These are phyloP conservation scores for Tyto alba DNA, from an alignment of 2,113 vertebrate species.

Conservation along the genomic window DNA sequence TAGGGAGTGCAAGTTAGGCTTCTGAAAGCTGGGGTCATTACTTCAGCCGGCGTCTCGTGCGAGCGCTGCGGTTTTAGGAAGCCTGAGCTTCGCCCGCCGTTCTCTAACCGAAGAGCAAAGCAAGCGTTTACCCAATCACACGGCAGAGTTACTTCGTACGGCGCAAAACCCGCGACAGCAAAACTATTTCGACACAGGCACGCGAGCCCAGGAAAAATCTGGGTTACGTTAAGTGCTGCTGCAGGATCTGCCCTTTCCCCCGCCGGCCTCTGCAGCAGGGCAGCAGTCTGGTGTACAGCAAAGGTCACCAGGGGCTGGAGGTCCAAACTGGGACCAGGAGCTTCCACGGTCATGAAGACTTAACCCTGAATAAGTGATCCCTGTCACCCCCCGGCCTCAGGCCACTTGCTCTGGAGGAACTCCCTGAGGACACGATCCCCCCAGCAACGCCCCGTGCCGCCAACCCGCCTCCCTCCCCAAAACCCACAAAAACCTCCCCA, in stretches of 20 bases:
- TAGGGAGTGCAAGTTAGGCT: background rate
- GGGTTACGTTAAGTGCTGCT: background rate
- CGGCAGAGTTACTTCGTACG: background rate
- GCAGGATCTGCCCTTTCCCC: background rate
- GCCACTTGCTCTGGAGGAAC: background rate
- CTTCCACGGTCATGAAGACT: background rate
- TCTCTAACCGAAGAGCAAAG: background rate
- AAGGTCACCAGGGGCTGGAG: background rate
- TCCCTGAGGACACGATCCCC: too few relatives aligned
- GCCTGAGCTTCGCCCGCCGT: background rate
- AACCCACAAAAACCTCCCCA: rapidly evolving
- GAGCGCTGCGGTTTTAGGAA: background rate
- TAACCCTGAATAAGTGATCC: background rate
- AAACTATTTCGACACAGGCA: background rate
- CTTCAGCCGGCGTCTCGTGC: background rate
- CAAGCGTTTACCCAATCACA: background rate
- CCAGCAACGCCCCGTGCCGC: background rate
- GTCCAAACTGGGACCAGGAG: background rate
- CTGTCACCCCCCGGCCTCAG: background rate
- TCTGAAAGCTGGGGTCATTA: background rate
- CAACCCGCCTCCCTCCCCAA: background rate
- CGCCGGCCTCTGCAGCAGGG: background rate
- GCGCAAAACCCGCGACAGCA: background rate
- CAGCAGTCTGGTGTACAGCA: background rate
- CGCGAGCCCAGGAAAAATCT: background rate